A percentile compares a stretch with the other conserved stretches of the same genome.
Conservation (phyloP, 2,888 invertebrate species). For the Drosophila borealis region DNA sequence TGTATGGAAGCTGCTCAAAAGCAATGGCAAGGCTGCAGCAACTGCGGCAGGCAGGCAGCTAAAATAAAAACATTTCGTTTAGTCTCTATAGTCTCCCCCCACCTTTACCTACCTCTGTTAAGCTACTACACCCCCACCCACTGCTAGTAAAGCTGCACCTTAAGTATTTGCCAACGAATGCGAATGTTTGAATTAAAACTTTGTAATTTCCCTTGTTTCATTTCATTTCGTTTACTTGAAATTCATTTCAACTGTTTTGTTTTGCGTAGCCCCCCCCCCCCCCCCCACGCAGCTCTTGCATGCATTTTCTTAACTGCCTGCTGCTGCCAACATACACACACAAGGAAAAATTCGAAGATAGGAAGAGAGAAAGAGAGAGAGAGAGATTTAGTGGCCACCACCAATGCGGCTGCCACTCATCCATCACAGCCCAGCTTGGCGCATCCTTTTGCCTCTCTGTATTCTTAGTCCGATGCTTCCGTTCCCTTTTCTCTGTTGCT, state of each 20-base stretch:
- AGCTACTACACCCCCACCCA: slow-evolving; percentile 1
- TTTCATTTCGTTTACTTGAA: slow-evolving; percentile 79
- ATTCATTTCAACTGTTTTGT: slow-evolving; percentile 73
- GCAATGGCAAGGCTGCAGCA: slow-evolving; percentile 23
- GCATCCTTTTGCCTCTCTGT: slow-evolving; percentile 36
- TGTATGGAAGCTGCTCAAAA: slow-evolving; percentile 30
- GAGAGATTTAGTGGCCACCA: slow-evolving; percentile 26
- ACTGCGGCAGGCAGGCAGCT: slow-evolving; percentile 34
- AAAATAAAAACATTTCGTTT: slow-evolving; percentile 61
- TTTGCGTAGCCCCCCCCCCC: slow-evolving; percentile 1
- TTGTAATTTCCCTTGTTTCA: slow-evolving; percentile 81
- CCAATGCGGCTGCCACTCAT: slow-evolving; percentile 58
- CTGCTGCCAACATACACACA: slow-evolving; percentile 4
- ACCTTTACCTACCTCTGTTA: background rate
- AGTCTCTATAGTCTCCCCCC: slow-evolving; percentile 41
- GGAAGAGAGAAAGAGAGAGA: background rate
- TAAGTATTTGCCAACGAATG: slow-evolving; percentile 76
- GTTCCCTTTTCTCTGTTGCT: slow-evolving; percentile 37
- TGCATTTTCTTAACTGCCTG: slow-evolving; percentile 56
- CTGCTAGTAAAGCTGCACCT: slow-evolving; percentile 61
- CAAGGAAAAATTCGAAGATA: background rate
- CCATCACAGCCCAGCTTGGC: slow-evolving; percentile 39
- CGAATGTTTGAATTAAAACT: slow-evolving; percentile 80
- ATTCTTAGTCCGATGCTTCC: slow-evolving; percentile 26
- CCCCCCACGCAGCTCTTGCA: slow-evolving; percentile 6